These are phyloP conservation scores for Drosophila burlai DNA, from an alignment of 1,140 invertebrate species.

Conservation along the genomic window DNA sequence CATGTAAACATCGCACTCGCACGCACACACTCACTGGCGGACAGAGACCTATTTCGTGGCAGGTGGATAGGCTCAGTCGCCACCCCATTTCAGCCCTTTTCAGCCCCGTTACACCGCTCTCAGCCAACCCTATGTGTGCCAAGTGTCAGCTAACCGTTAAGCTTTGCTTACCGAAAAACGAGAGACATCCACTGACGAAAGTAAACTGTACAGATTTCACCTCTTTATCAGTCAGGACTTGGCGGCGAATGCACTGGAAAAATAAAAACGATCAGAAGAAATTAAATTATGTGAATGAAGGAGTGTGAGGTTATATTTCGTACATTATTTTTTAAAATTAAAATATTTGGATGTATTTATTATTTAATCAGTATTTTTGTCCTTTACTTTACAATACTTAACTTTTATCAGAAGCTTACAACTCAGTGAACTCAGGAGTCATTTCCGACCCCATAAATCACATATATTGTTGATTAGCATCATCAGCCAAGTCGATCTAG, in stretches of 20 bases:
- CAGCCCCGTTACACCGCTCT: neutral
- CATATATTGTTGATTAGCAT: neutral
- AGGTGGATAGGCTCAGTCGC: conserved; percentile 28
- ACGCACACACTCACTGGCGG: conserved; percentile 25
- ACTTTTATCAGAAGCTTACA: too few species aligned
- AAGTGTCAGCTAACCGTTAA: conserved; percentile 78
- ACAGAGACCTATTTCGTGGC: conserved; percentile 27
- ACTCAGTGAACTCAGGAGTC: neutral
- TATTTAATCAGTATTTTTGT: too few species aligned
- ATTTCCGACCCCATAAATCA: neutral
- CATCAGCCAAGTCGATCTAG: neutral
- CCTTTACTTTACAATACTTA: too few species aligned
- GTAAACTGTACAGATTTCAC: conserved; percentile 77
- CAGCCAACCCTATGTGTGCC: conserved; percentile 45
- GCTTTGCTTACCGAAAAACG: conserved; percentile 75
- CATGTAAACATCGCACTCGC: conserved; percentile 61
- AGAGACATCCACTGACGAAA: conserved; percentile 36
- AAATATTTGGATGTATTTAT: too few species aligned
- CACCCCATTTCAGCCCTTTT: conserved; percentile 7
- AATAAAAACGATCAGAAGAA: neutral
- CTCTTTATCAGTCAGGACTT: conserved; percentile 43
- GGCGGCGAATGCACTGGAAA: conserved; percentile 13
- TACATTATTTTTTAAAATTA: too few species aligned
- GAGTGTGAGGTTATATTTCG: too few species aligned
- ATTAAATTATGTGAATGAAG: too few species aligned